Evolutionary conservation across 2,888 invertebrate genomes (phyloP).

Genomic region (Argyresthia albistria): DNA sequence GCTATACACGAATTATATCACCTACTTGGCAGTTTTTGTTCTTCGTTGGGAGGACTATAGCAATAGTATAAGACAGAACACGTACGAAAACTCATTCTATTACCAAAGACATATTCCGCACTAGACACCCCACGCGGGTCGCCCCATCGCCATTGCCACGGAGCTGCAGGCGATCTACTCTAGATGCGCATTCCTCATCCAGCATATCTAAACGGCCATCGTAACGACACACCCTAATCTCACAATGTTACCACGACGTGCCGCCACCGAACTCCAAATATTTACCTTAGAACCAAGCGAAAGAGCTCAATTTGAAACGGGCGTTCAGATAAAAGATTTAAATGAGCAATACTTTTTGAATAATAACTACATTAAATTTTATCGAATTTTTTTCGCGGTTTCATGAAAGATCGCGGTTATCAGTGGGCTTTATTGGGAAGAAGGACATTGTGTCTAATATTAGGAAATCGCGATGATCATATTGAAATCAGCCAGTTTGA

Average conservation of each 20-base stretch:
- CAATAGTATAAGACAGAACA: no score
- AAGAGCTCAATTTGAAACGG: constrained; percentile 8
- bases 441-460: neutral
- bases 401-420: constrained; percentile 4
- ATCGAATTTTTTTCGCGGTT: constrained; percentile 15
- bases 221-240: constrained; percentile 66
- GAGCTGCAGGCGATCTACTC: constrained; percentile 23
- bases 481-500: no score
- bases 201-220: constrained; percentile 67
- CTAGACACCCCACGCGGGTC: neutral
- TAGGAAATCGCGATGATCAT: no score
- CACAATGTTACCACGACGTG: constrained; percentile 34
- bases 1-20: no score
- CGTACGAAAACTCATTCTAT: no score
- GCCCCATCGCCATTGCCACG: neutral
- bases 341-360: constrained; percentile 18
- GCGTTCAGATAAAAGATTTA: constrained; percentile 10
- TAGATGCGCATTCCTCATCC: constrained; percentile 62
- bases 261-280: constrained; percentile 5
- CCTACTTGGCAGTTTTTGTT: no score
- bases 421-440: neutral
- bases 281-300: constrained; percentile 5
- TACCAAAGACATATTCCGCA: no score
- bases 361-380: constrained; percentile 19
- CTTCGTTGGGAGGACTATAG: no score